A percentile compares a stretch with the other conserved stretches of the same genome.
phyloP scores from a whole-genome alignment of 2,113 vertebrate species.

The Cryptoleucopteryx plumbea region DNA sequence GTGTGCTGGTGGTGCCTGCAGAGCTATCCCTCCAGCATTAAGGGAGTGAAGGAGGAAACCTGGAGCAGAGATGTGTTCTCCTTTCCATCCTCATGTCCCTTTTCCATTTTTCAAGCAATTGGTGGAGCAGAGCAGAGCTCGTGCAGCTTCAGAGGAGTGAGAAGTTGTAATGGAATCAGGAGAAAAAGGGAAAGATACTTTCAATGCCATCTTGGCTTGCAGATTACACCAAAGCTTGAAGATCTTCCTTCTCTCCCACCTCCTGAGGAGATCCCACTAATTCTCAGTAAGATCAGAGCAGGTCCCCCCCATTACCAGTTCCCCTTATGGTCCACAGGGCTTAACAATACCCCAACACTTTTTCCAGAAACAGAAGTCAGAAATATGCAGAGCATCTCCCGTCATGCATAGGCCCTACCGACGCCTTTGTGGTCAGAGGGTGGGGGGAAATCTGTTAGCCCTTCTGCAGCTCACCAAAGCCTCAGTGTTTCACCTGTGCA shows the following conservation, averaged over 20 bases:
- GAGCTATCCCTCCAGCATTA: not conserved
- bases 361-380: not conserved
- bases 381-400: not conserved
- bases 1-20: not conserved
- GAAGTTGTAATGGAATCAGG: not conserved
- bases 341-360: not conserved
- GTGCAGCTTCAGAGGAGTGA: not conserved
- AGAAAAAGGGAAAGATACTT: not conserved
- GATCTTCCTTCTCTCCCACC: not conserved
- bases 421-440: not conserved
- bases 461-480: not conserved
- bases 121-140: not conserved
- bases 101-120: not conserved
- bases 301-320: too few species aligned
- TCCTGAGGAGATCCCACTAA: not conserved
- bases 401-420: not conserved
- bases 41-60: not conserved
- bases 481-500: conserved; percentile 17
- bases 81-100: not conserved
- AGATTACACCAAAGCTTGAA: not conserved
- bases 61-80: not conserved
- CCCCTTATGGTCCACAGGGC: not conserved
- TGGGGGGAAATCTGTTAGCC: not conserved
- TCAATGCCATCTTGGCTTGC: not conserved
- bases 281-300: not conserved